Evolutionary conservation across 2,888 invertebrate species (phyloP).

Genomic region (Piscicola geometra): DNA sequence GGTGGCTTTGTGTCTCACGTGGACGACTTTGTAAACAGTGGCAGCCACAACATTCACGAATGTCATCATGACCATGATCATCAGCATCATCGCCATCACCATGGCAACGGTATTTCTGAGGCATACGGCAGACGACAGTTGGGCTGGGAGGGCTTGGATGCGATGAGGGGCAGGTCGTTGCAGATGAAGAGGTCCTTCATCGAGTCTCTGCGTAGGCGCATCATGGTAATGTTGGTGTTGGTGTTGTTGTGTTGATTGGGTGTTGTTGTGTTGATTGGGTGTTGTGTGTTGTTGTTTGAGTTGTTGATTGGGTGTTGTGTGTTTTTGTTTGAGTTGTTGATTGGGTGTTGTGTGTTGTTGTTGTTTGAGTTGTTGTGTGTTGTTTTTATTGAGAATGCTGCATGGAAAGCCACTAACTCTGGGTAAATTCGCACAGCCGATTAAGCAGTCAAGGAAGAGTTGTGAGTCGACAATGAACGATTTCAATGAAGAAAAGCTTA

Average conservation of each 20-base stretch:
- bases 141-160: too few relatives aligned
- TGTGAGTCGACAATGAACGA: slow-evolving; percentile 11
- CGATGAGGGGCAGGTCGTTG: not conserved
- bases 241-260: not conserved
- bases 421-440: not conserved
- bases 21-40: too few relatives aligned
- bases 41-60: too few relatives aligned
- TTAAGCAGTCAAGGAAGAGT: not conserved
- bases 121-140: too few relatives aligned
- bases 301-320: not conserved
- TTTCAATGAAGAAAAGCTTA: not conserved
- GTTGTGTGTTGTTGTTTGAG: not conserved
- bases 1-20: too few relatives aligned
- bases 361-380: not conserved
- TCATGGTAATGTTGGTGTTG: not conserved
- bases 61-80: too few relatives aligned
- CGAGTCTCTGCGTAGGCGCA: not conserved
- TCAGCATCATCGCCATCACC: too few relatives aligned
- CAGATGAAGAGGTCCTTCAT: not conserved
- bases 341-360: not conserved
- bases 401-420: too few relatives aligned
- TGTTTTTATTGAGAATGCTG: too few relatives aligned
- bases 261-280: not conserved
- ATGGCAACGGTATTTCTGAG: too few relatives aligned
- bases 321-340: not conserved